phyloP scores from a whole-genome alignment of 2,113 vertebrate genomes.

The Nicator chloris region DNA sequence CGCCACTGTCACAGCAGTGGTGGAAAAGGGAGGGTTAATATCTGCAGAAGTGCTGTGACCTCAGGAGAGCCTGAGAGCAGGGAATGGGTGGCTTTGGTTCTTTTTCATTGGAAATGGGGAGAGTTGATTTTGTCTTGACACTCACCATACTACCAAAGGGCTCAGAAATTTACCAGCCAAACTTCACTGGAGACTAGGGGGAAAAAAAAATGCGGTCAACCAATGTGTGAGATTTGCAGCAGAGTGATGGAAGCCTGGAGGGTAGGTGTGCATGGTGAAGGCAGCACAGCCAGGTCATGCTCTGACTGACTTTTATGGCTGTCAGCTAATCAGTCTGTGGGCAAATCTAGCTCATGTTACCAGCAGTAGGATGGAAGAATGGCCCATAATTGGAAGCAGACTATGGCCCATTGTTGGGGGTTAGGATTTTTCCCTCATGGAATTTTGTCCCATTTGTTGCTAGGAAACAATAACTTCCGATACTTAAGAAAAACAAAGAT shows the following conservation, averaged over 20 bases:
- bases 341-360: slow-evolving; percentile 57
- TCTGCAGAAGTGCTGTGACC: not conserved
- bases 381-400: slow-evolving; percentile 60
- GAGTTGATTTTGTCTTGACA: not conserved
- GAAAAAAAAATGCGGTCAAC: not conserved
- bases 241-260: not conserved
- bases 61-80: not conserved
- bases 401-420: not conserved
- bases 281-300: slow-evolving; percentile 27
- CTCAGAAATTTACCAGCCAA: slow-evolving; percentile 49
- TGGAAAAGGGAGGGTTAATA: not conserved
- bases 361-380: slow-evolving; percentile 64
- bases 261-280: not conserved
- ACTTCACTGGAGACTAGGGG: not conserved
- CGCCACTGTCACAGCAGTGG: not conserved
- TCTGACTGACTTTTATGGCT: slow-evolving; percentile 56
- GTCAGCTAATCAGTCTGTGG: slow-evolving; percentile 49
- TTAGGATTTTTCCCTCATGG: not conserved
- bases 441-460: not conserved
- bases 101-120: not conserved
- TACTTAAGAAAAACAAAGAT: not conserved
- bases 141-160: not conserved
- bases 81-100: not conserved
- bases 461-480: not conserved
- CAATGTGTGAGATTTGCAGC: not conserved